phyloP scores from a whole-genome alignment of 2,113 vertebrate genomes.

The Bombycilla garrulus region DNA sequence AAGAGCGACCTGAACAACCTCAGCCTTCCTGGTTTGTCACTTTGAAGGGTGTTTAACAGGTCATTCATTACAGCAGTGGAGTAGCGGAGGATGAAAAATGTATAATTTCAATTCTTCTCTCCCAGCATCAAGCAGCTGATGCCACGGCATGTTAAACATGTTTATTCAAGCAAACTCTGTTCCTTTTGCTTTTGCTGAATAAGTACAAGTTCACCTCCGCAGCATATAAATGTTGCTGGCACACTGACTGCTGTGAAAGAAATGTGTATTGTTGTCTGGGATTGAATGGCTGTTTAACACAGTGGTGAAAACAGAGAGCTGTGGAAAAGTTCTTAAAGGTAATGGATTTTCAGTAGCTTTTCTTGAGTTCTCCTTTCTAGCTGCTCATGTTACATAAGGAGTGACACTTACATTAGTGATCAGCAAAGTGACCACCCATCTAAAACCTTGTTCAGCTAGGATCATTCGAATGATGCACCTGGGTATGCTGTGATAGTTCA shows the following conservation, averaged over 20 bases:
- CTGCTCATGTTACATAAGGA: neutral
- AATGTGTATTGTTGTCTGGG: neutral
- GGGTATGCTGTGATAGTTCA: neutral
- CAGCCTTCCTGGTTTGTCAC: neutral
- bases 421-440: neutral
- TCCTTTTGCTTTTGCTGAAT: constrained; percentile 11
- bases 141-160: constrained; percentile 43
- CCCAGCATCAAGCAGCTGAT: neutral
- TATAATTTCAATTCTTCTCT: constrained; percentile 51
- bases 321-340: neutral
- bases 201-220: neutral
- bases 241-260: neutral
- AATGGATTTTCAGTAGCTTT: neutral
- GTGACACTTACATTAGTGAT: neutral
- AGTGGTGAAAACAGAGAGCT: neutral
- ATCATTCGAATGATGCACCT: fast-evolving
- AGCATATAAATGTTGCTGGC: neutral
- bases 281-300: neutral
- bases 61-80: constrained; percentile 18
- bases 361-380: neutral
- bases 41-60: constrained; percentile 2
- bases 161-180: constrained; percentile 54
- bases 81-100: constrained; percentile 53
- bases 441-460: neutral
- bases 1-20: neutral